A percentile compares a stretch with the other conserved stretches of the same genome.
Conservation (phyloP, 2,888 invertebrate species). For the Tinea semifulvella region DNA sequence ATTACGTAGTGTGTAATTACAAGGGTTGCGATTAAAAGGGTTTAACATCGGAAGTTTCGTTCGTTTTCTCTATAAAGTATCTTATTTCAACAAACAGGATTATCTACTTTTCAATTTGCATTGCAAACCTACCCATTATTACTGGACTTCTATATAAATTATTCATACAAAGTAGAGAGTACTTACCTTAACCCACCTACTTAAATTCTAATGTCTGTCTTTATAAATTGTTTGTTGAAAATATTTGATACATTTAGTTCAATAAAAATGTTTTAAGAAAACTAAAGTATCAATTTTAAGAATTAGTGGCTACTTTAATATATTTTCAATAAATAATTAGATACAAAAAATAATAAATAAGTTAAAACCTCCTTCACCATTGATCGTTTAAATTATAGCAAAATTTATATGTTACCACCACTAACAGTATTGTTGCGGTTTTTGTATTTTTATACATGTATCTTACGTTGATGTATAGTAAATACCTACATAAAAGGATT, state of each 20-base stretch:
- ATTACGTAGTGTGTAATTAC: slow-evolving; percentile 14
- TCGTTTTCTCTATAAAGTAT: slow-evolving; percentile 11
- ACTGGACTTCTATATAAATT: neutral
- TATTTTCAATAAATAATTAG: too few species aligned
- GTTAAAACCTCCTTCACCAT: too few species aligned
- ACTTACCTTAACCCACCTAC: neutral
- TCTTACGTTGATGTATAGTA: too few species aligned
- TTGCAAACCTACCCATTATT: slow-evolving; percentile 11
- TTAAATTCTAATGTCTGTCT: neutral
- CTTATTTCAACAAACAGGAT: slow-evolving; percentile 12
- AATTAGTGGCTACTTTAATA: too few species aligned
- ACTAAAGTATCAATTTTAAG: too few species aligned
- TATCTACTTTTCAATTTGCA: slow-evolving; percentile 12
- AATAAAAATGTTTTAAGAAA: too few species aligned
- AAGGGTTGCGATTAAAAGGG: slow-evolving; percentile 1
- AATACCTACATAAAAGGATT: too few species aligned
- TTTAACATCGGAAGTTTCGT: slow-evolving; percentile 7
- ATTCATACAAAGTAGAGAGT: neutral
- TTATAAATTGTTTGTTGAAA: neutral
- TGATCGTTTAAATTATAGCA: too few species aligned
- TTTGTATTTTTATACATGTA: too few species aligned
- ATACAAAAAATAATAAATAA: too few species aligned
- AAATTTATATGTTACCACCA: too few species aligned
- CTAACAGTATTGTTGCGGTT: too few species aligned
- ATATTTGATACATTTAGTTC: neutral